Conservation (phyloP, 2,113 vertebrate genomes). For the Rousettus leschenaultii region DNA sequence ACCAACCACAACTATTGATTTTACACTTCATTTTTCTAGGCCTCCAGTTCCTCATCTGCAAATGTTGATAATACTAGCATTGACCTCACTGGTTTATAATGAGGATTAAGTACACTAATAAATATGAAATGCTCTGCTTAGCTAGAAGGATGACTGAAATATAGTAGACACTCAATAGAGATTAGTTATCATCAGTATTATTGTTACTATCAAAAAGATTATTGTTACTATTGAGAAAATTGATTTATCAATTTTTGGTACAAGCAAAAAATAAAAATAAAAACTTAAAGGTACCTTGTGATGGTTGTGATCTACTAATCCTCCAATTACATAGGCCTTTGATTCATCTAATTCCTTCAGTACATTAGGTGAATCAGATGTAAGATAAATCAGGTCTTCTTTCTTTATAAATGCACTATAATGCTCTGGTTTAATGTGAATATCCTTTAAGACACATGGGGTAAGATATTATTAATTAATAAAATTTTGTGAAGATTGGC, state of each 20-base stretch:
- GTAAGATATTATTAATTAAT: not conserved
- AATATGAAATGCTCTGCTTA: not conserved
- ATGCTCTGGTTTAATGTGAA: conserved; percentile 90
- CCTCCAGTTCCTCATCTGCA: not conserved
- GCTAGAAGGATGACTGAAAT: not conserved
- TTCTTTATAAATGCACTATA: conserved; percentile 89
- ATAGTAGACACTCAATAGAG: not conserved
- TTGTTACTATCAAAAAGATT: not conserved
- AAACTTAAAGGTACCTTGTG: conserved; percentile 88
- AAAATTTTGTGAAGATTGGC: not conserved
- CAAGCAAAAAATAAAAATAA: not conserved
- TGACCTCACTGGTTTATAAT: not conserved
- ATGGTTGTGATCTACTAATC: conserved; percentile 98
- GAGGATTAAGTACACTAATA: not conserved
- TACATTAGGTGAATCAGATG: conserved; percentile 95
- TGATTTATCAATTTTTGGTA: not conserved
- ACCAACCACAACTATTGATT: not conserved
- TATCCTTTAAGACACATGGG: conserved; percentile 86
- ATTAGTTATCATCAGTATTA: not conserved
- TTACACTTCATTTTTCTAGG: not conserved
- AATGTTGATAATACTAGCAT: not conserved
- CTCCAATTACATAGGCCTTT: conserved; percentile 97
- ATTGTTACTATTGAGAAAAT: not conserved
- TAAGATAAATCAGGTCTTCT: conserved; percentile 95
- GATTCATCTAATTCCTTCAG: conserved; percentile 91